These are phyloP conservation scores for Trinectes maculatus DNA, from an alignment of 2,113 vertebrate genomes.

Conservation along the genomic window DNA sequence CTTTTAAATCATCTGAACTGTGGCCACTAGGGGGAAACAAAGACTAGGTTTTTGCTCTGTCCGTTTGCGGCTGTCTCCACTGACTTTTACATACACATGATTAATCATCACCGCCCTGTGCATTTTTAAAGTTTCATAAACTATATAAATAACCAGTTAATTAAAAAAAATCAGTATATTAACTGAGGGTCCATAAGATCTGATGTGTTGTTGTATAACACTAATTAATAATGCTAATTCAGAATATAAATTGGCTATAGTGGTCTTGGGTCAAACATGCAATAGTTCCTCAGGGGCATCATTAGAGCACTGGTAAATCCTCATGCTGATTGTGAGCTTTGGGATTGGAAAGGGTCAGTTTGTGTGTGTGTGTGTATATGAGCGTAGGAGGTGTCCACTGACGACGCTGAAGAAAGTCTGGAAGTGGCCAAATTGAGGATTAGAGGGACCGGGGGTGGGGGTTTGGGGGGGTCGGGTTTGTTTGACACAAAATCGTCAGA, in stretches of 20 bases:
- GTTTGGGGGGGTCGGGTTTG: constrained; percentile 35
- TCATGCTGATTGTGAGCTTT: too few relatives aligned
- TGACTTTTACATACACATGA: too few relatives aligned
- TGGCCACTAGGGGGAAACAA: constrained; percentile 42
- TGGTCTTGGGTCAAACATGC: too few relatives aligned
- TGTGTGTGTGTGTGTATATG: constrained; percentile 16
- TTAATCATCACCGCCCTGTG: too few relatives aligned
- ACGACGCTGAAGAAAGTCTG: constrained; percentile 17
- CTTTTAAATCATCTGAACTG: background rate
- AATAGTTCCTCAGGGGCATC: too few relatives aligned
- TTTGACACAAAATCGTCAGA: constrained; percentile 56
- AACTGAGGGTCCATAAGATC: too few relatives aligned
- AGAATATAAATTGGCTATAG: too few relatives aligned
- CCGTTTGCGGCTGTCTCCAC: background rate
- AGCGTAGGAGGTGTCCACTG: constrained; percentile 16
- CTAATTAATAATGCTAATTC: too few relatives aligned
- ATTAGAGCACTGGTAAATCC: too few relatives aligned
- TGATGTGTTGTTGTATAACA: too few relatives aligned
- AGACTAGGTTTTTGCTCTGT: constrained; percentile 6
- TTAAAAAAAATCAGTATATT: background rate
- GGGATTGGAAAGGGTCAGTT: background rate
- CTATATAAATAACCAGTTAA: background rate
- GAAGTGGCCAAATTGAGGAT: constrained; percentile 31
- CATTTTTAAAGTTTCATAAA: too few relatives aligned
- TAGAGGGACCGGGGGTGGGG: background rate